A percentile compares a stretch with the other conserved stretches of the same genome.
Evolutionary conservation across 2,113 vertebrate genomes (phyloP).

Genomic region (Urocitellus parryii): DNA sequence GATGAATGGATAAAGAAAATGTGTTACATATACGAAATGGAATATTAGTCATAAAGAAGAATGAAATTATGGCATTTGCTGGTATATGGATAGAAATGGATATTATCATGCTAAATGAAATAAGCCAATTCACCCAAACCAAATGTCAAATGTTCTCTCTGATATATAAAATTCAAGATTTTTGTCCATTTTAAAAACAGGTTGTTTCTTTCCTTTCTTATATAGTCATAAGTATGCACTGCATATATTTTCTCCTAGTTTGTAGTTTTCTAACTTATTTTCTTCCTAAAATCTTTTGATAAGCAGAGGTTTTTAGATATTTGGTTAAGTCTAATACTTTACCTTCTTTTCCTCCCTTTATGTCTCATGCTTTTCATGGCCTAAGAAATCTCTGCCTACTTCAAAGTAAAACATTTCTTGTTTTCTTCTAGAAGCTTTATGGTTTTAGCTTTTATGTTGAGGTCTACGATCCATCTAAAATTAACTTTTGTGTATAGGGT

Average conservation of each 20-base stretch:
- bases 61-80: too few species aligned
- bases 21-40: too few species aligned
- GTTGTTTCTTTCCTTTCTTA: not conserved
- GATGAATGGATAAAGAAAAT: too few species aligned
- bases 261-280: constrained; percentile 17
- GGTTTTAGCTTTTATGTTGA: not conserved
- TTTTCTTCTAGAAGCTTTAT: not conserved
- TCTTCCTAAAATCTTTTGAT: constrained; percentile 33
- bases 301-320: not conserved
- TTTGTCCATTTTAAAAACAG: not conserved
- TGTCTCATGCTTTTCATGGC: not conserved
- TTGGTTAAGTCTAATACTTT: constrained; percentile 30
- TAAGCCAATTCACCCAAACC: too few species aligned
- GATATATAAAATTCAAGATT: not conserved
- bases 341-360: not conserved
- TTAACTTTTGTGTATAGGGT: not conserved
- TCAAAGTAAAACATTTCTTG: not conserved
- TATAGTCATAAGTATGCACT: not conserved
- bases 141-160: too few species aligned
- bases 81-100: too few species aligned
- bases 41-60: too few species aligned
- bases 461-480: not conserved
- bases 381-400: constrained; percentile 41
- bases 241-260: not conserved
- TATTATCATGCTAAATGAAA: too few species aligned